Evolutionary conservation across 30 jellyfish, hydroid and myxozoan genomes (phyloP).

Genomic region (Nemopilema nomurai): DNA sequence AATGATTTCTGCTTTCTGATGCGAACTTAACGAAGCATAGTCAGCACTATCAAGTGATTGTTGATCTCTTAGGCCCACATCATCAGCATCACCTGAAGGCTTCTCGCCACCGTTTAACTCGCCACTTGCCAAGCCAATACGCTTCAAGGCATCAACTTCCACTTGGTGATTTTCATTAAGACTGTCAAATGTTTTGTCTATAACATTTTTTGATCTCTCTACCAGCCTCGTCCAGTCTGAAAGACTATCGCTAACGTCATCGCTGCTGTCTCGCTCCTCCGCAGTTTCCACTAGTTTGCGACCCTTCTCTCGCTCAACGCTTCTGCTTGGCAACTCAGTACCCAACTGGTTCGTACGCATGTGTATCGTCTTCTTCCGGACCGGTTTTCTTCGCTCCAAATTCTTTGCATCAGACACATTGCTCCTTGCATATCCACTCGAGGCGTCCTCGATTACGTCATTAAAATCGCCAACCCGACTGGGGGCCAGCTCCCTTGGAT

Average conservation of each 20-base stretch:
- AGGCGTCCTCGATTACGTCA: conserved; percentile 11
- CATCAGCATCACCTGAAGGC: not conserved
- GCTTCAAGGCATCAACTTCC: not conserved
- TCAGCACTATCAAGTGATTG: conserved; percentile 9
- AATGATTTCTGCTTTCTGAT: conserved; percentile 48
- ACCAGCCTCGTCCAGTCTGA: conserved; percentile 34
- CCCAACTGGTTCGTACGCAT: conserved; percentile 14
- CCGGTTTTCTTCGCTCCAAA: conserved; percentile 1
- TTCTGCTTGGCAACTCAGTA: conserved; percentile 20
- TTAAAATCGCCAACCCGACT: conserved; percentile 10
- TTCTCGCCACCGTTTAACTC: not conserved
- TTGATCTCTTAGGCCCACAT: not conserved
- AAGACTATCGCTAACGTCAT: conserved; percentile 27
- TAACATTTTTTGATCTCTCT: conserved; percentile 14
- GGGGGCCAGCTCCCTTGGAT: conserved; percentile 29
- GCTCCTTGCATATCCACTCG: conserved; percentile 72
- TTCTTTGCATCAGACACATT: conserved; percentile 16
- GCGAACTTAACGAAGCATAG: conserved; percentile 34
- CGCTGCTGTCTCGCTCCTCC: not conserved
- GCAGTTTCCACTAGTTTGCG: not conserved
- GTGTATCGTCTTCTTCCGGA: conserved; percentile 56
- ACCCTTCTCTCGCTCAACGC: conserved; percentile 1
- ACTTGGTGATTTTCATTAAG: conserved; percentile 18
- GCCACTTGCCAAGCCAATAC: not conserved
- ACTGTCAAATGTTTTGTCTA: conserved; percentile 34